Evolutionary conservation across 2,888 invertebrate species (phyloP).

Genomic region (Helleia helle): DNA sequence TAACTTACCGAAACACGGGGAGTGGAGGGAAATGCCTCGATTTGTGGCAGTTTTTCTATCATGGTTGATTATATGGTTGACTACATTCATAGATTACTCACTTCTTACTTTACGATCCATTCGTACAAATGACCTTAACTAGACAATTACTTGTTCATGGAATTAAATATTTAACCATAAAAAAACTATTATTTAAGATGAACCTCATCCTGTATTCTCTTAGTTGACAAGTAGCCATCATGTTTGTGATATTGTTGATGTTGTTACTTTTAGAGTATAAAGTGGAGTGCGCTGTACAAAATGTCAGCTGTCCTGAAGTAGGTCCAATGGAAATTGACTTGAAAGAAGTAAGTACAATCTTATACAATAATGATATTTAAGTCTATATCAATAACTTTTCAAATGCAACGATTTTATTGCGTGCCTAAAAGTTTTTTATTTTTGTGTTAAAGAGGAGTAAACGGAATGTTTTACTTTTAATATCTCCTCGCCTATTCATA

Average conservation of each 20-base stretch:
- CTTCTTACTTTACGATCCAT: background rate
- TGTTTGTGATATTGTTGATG: slow-evolving; percentile 35
- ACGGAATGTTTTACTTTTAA: too few species aligned
- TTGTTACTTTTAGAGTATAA: slow-evolving; percentile 31
- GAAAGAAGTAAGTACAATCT: slow-evolving; percentile 45
- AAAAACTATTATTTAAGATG: slow-evolving; percentile 10
- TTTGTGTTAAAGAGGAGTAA: too few species aligned
- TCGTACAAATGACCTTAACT: background rate
- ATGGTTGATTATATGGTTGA: background rate
- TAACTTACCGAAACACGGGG: too few species aligned
- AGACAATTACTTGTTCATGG: slow-evolving; percentile 5
- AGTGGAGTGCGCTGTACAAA: slow-evolving; percentile 38
- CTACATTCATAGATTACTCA: background rate
- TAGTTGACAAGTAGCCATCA: slow-evolving; percentile 23
- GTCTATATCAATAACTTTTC: too few species aligned
- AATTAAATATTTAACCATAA: slow-evolving; percentile 1
- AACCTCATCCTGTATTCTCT: background rate
- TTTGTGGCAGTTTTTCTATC: too few species aligned
- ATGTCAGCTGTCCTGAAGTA: slow-evolving; percentile 45
- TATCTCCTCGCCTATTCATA: too few species aligned
- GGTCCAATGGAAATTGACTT: slow-evolving; percentile 50
- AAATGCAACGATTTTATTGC: too few species aligned
- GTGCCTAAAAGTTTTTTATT: too few species aligned
- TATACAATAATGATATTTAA: too few species aligned
- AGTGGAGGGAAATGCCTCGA: too few species aligned